Evolutionary conservation across 2,113 vertebrate species (phyloP).

Genomic region (Pyrgilauda ruficollis): DNA sequence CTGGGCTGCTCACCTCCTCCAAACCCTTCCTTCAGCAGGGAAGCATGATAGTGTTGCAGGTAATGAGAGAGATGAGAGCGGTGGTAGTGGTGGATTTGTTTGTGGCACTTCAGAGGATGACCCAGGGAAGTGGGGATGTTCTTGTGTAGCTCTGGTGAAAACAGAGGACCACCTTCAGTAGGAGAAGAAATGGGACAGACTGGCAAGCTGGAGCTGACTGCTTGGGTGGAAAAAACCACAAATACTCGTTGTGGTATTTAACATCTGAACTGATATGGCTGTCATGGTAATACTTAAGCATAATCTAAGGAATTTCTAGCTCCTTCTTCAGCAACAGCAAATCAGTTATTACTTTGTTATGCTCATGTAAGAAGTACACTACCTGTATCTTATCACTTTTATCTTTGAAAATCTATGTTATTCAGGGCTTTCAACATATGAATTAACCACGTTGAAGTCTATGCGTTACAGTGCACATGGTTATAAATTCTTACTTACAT

Average conservation of each 20-base stretch:
- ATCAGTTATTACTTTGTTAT: background rate
- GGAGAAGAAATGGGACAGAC: background rate
- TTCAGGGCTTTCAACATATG: background rate
- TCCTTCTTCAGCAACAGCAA: background rate
- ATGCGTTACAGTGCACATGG: background rate
- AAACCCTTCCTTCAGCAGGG: background rate
- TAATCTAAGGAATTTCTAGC: background rate
- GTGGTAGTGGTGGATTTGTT: background rate
- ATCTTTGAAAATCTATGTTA: background rate
- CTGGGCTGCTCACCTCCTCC: background rate
- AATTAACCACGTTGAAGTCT: background rate
- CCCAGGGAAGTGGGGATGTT: background rate
- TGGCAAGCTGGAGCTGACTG: background rate
- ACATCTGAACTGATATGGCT: background rate
- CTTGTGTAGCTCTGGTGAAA: background rate
- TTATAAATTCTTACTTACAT: background rate
- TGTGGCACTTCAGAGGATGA: background rate
- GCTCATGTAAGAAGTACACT: background rate
- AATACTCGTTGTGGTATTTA: background rate
- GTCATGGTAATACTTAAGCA: background rate
- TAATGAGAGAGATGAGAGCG: fast-evolving
- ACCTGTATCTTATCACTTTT: background rate
- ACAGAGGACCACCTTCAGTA: background rate
- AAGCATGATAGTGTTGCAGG: background rate
- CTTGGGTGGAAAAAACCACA: background rate